Evolutionary conservation across 2,888 invertebrate species (phyloP), one percentile per base, ranked within the genome.

Genomic region (Drosophila niveifrons): DNA sequence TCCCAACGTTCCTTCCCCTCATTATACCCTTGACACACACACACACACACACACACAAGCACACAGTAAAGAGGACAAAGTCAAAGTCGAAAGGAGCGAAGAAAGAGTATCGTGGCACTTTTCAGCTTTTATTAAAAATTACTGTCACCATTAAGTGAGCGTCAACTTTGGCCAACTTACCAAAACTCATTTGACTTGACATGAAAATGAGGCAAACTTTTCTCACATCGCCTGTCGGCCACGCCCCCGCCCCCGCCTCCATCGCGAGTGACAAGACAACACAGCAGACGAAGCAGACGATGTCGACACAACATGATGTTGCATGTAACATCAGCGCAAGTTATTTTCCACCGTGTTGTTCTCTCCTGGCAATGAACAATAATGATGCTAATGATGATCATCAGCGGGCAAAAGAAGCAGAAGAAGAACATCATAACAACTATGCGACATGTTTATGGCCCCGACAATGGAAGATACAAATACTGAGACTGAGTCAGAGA

Each of bases 161-260:
- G 56, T 65, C 64, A 82, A 69, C 62, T 66, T 79, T 64, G 65
- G 48, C 67, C 51, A 87, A 74, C 77, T 87, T 84, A 63, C 55
- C 66, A 57, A 66, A 85, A 84, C 85, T 89, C 73, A 82, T 85
- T 89, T 85, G 82, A 72, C 88, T 77, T 82, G 78, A 72, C 89
- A 88, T 71, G 72, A 78, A 89, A 75, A 85, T 82, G 73, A 75
- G 66, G 67, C 77, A 78, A 86, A 73, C 82, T 89, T 78, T 66
- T 34, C 58, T 47, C 63, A 44, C 64, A 57, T 48, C 55, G 57
- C 23, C 58, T 28, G 52, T 74, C 23, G 23, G 4, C 23, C 23
- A 4, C 23, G 23, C 23, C 23, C 4, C 4, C 17, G 17, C 17
- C 17, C 17, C 23, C 6, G 23, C 6, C 23, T 23, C n/a, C n/a